Conservation (phyloP, 2,888 invertebrate species). For the Ochropacha duplaris region DNA sequence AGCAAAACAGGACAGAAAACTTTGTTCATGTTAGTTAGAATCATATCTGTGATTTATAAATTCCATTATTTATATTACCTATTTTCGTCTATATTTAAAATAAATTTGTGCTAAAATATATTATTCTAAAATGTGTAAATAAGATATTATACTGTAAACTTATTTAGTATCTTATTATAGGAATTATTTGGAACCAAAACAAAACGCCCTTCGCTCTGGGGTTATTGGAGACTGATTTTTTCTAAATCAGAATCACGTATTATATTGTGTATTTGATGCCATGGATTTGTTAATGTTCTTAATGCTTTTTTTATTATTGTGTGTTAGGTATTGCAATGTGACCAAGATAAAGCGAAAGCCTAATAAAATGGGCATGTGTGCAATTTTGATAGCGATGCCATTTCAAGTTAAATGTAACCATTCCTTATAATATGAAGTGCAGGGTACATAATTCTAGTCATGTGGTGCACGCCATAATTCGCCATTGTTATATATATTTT, state of each 20-base stretch:
- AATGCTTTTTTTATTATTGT: neutral
- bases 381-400: neutral
- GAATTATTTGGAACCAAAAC: neutral
- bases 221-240: conserved; percentile 1
- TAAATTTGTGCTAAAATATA: conserved; percentile 19
- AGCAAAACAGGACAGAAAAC: conserved; percentile 66
- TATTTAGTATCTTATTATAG: neutral
- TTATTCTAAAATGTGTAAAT: neutral
- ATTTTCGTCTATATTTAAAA: conserved; percentile 17
- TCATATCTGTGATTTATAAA: conserved; percentile 50
- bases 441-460: conserved; percentile 42
- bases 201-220: neutral
- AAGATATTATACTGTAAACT: neutral
- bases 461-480: conserved; percentile 12
- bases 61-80: conserved; percentile 24
- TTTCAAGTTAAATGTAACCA: conserved; percentile 3
- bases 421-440: conserved; percentile 30
- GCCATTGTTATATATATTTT: neutral
- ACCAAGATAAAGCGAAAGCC: neutral
- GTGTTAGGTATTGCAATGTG: conserved; percentile 5
- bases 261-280: too few relatives aligned
- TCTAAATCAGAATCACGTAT: neutral
- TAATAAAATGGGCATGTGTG: neutral
- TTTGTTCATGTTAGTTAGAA: conserved; percentile 64
- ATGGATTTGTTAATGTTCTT: neutral